Percentiles rank a stretch among this genome's conserved stretches.
Evolutionary conservation across 2,888 invertebrate genomes (phyloP).

Genomic region (Craniophora ligustri): DNA sequence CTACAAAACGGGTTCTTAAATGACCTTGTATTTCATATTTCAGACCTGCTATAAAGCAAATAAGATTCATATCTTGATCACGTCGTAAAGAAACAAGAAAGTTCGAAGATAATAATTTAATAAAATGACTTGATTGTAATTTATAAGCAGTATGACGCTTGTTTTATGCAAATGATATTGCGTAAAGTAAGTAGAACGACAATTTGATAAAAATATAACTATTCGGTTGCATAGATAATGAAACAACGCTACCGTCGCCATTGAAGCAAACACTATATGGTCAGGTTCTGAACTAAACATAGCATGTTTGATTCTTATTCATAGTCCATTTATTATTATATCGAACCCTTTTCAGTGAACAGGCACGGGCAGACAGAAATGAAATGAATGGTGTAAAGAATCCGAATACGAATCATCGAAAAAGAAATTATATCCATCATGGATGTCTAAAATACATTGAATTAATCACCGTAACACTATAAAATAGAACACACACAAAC

Average conservation of each 20-base stretch:
- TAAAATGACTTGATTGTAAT: not conserved
- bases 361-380: no score
- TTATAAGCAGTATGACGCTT: not conserved
- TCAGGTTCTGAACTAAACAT: not conserved
- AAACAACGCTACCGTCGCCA: not conserved
- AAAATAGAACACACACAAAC: not conserved
- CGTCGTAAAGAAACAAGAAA: conserved; percentile 5
- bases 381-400: no score
- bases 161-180: conserved; percentile 1
- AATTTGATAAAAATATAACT: not conserved
- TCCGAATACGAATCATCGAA: no score
- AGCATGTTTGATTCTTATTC: no score
- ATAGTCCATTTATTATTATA: no score
- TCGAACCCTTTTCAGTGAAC: no score
- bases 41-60: not conserved
- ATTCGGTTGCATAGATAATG: not conserved
- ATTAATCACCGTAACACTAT: not conserved
- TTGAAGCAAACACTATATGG: no score
- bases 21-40: no score
- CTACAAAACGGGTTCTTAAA: no score
- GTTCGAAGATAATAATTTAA: not conserved
- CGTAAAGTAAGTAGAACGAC: not conserved
- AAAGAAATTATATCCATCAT: no score
- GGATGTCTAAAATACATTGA: no score
- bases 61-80: conserved; percentile 5